Percentiles rank a stretch among this genome's conserved stretches.
phyloP scores from a whole-genome alignment of 2,797 vertebrate genomes.

The Phataginus tetradactyla region DNA sequence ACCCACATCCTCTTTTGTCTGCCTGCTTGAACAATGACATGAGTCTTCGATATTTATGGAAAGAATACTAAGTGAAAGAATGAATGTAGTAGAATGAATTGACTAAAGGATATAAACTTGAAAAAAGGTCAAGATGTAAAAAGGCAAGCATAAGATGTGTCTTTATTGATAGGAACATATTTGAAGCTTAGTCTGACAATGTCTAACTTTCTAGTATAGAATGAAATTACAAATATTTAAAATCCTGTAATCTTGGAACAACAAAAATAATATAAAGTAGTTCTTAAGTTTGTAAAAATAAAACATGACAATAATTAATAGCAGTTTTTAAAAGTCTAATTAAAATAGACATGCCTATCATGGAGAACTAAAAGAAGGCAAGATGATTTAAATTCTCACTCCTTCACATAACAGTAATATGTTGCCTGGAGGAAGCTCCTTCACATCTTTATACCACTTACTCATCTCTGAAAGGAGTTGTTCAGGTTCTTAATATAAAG shows the following conservation, averaged over 20 bases:
- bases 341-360: background rate
- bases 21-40: background rate
- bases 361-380: background rate
- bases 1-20: background rate
- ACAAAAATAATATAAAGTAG: background rate
- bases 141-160: background rate
- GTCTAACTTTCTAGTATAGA: background rate
- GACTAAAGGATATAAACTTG: background rate
- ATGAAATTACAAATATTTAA: constrained; percentile 18
- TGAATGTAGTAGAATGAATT: background rate
- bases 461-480: background rate
- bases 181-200: background rate
- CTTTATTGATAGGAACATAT: constrained; percentile 3
- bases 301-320: background rate
- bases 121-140: constrained; percentile 2
- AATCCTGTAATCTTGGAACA: background rate
- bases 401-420: background rate
- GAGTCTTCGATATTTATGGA: background rate
- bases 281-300: constrained; percentile 42
- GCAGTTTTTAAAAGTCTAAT: background rate
- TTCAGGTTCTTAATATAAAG: background rate
- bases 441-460: background rate
- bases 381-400: background rate
- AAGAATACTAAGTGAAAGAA: background rate
- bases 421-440: background rate